A percentile compares a stretch with the other conserved stretches of the same genome.
These are phyloP conservation scores for Mixornis gularis DNA, from an alignment of 2,113 vertebrate species.

Conservation along the genomic window DNA sequence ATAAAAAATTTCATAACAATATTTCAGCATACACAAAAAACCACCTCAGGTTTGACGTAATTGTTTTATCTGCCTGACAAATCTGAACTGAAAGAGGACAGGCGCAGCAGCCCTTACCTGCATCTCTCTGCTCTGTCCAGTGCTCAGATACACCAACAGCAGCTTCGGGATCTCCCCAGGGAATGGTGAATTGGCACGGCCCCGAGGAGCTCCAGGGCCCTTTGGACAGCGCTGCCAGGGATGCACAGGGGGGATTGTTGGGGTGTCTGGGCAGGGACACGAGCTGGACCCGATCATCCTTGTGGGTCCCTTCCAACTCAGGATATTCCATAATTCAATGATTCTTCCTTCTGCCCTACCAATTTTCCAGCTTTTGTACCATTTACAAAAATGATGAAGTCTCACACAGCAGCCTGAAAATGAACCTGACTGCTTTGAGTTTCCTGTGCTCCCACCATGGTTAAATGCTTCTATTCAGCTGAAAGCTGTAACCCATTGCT, in stretches of 20 bases:
- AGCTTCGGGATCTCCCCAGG: not conserved
- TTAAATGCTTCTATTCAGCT: not conserved
- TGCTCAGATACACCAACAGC: not conserved
- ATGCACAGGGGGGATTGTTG: too few relatives aligned
- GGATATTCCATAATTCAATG: not conserved
- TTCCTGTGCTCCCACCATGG: not conserved
- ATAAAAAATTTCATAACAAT: not conserved
- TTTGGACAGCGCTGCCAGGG: rapidly evolving
- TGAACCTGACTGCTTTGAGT: not conserved
- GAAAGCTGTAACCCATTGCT: not conserved
- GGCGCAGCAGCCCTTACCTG: not conserved
- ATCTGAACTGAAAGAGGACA: not conserved
- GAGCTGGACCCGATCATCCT: not conserved
- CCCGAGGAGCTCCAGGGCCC: not conserved
- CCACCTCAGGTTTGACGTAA: not conserved
- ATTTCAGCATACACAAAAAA: not conserved
- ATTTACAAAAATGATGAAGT: not conserved
- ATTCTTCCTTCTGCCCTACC: not conserved
- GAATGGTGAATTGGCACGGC: rapidly evolving
- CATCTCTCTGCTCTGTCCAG: not conserved
- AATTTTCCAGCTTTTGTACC: not conserved
- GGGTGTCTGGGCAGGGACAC: too few relatives aligned
- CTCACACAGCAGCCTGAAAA: not conserved
- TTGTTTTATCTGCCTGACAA: not conserved
- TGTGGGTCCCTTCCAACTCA: not conserved